Evolutionary conservation across 2,888 invertebrate species (phyloP), one percentile per base, ranked within the genome.

Genomic region (Ophion ventricosus): DNA sequence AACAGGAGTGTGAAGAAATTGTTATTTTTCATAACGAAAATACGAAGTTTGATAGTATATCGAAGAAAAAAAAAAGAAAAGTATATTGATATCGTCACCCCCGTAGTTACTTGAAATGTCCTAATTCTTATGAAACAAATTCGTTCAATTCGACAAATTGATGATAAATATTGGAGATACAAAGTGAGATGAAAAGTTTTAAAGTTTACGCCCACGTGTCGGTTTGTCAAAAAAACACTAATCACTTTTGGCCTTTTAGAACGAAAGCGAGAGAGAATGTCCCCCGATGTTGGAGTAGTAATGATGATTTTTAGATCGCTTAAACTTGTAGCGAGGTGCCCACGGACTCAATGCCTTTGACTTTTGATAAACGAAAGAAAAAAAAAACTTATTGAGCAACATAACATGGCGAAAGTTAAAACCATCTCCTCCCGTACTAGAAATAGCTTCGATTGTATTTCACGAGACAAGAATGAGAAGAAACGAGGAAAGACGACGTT

Each of bases 1-100:
- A 35, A 69, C 29, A 66, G 66, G 90, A 90, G 86, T 91, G 91
- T 91, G 91, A 91, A 92, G 88, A 92, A 92, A 92, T 93, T 93
- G 93, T 93, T 93, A 93, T 92, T 93, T 93, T 93, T 93, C 92
- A 92, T 93, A 93, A 92, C 84, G 89, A 92, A 91, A 87, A 88
- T 87, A 84, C 90, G 88, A 91, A 89, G 87, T 90, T 90, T 91
- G 88, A 91, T 91, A 90, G 49, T 49, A 49, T 91, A 90, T 90
- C 89, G 86, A 88, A 88, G 85, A 85, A 82, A 81, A 84, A 83
- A 82, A 81, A 74, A 83, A 72, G 81, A 84, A 57, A 83, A 82
- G 88, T 84, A 89, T 89, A 91, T 74, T 59, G 67, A 84, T 78
- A 84, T 82, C 91, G 90, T 90, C 91, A 90, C 89, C 89, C 89